These are phyloP conservation scores for Pandemis corylana DNA, from an alignment of 2,888 invertebrate species.

Conservation along the genomic window DNA sequence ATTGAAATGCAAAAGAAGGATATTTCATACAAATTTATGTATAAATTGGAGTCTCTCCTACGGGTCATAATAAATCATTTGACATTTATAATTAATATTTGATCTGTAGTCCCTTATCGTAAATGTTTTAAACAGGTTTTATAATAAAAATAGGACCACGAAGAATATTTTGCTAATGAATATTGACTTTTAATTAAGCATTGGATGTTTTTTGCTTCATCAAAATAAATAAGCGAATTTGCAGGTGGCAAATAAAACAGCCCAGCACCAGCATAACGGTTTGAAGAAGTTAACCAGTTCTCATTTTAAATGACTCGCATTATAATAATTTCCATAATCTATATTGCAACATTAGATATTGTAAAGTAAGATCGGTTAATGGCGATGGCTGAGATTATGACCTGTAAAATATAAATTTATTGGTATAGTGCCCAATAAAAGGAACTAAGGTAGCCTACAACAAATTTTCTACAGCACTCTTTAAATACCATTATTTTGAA, in stretches of 20 bases:
- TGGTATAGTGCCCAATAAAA: constrained; percentile 32
- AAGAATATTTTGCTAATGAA: constrained; percentile 29
- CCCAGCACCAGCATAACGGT: constrained; percentile 47
- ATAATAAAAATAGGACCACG: constrained; percentile 15
- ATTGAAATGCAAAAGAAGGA: neutral
- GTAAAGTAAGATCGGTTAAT: constrained; percentile 57
- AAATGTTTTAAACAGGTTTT: constrained; percentile 27
- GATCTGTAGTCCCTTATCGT: constrained; percentile 18
- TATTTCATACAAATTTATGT: neutral
- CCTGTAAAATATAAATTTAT: constrained; percentile 1
- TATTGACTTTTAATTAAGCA: constrained; percentile 41
- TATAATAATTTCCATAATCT: constrained; percentile 20
- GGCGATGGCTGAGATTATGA: constrained; percentile 30
- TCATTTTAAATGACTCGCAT: constrained; percentile 10
- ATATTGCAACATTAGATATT: constrained; percentile 50
- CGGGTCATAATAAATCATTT: constrained; percentile 19
- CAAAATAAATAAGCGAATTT: constrained; percentile 11
- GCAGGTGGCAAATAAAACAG: constrained; percentile 25
- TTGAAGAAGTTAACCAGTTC: constrained; percentile 49
- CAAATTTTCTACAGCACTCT: neutral
- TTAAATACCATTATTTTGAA: neutral
- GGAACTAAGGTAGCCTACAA: constrained; percentile 7
- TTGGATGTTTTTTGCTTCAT: constrained; percentile 24
- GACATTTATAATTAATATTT: constrained; percentile 21
- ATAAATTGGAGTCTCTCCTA: neutral